Base-by-base conservation (phyloP, 2,888 invertebrate genomes). In the Hemistola chrysoprasaria region DNA sequence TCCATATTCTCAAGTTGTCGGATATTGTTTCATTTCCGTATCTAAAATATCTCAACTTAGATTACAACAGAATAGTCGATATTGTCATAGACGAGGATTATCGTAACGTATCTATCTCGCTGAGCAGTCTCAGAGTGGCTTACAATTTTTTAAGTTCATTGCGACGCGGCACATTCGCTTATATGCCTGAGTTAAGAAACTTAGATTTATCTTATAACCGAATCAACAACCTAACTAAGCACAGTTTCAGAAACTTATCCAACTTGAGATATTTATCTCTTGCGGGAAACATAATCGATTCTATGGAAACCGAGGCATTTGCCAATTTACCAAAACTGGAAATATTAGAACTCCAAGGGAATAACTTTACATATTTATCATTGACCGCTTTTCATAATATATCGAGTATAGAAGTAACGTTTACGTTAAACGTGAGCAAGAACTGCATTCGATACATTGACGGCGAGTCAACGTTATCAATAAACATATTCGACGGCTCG, bases 261-360 rank as follows among this genome's bases (percentile, higher is more conserved):
- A 93, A 92, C 73, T 90, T 98, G 56, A 92, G 93, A 59, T 95
- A 95, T 66, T 89, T 98, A 61, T 95, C 97, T 73, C 86, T 98
- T 58, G 94, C 95, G 35, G 93, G 95, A 67, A 98, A 98, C 84
- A 90, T 92, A 59, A 91, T 98, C 62, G 90, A 90, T 49, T 91
- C 91, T 52, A 92, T 98, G 59, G 93, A 93, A 44, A 90, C 91
- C 27, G 91, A 92, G 36, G 93, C 96, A 3, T 95, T 97, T 67
- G 89, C 91, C 39, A 93, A 95, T 67, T 87, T 97, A 61, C 93
- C 94, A 10, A 93, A 92, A 68, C 81, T 98, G 57, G 92, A 93
- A 53, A 92, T 93, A 63, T 83, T 97, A 40, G 96, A 97, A 75
- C 84, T 97, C 46, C 95, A 95, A 79, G 92, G 93, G 59, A 97